Evolutionary conservation across 23 tunicate genomes (phyloP), one percentile per base, ranked within the genome.

Genomic region (Ascidia mentula): DNA sequence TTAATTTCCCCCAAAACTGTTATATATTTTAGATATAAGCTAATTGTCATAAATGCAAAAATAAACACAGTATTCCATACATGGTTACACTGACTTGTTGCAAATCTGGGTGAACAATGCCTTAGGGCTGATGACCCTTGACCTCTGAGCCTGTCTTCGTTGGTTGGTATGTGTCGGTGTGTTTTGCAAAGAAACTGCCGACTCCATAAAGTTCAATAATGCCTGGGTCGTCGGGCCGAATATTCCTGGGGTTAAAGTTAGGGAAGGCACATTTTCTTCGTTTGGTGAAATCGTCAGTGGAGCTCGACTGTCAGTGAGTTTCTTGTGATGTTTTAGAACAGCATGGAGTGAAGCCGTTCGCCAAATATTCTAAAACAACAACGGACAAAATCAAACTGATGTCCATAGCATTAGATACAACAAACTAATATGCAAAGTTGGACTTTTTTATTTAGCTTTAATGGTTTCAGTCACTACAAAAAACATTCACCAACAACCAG

Each of bases 71-170:
- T n/a, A n/a, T n/a, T n/a, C n/a, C n/a, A n/a, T n/a, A n/a, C n/a
- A n/a, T n/a, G n/a, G n/a, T n/a, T 53, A 3, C 35, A 76, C 82
- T 84, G 65, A 84, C 88, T 76, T 75, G 38, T 72, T 9, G 78
- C 93, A 88, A 32, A 88, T 82, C 59, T 88, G 79, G 78, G 46
- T 77, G 32, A 88, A 88, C 37, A 88, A 40, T n/a, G 38, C 20
- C 60, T 77, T 75, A 0, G 93, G 93, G 20, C 83, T 69, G 32
- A 78, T 45, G 38, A 72, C 69, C 38, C 72, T 74, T 26, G 33
- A 35, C 31, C 86, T 37, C n/a, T 18, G 32, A 34, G 33, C 70
- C 38, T 33, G 38, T 31, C 40, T 40, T 17, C 40, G 70, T 34
- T 71, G 46, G 61, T 22, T 31, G 34, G 26, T 72, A 17, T 37